Percentiles rank a stretch among this genome's conserved stretches.
Conservation (phyloP, 1,140 invertebrate genomes). For the Drosophila eugracilis region DNA sequence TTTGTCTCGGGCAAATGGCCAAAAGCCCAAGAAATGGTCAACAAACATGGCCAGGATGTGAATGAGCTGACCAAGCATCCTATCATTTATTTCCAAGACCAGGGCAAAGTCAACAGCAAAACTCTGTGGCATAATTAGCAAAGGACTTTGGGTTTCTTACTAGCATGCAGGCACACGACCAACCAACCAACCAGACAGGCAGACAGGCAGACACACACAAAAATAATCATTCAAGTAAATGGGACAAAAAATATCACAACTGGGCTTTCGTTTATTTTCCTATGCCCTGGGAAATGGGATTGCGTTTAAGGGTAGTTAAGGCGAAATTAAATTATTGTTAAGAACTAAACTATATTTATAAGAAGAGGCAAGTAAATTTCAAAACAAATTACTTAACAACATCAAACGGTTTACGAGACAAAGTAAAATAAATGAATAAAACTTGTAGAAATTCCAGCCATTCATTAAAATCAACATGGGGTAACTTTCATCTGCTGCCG, state of each 20-base stretch:
- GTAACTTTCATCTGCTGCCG: constrained; percentile 5
- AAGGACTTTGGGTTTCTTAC: constrained; percentile 47
- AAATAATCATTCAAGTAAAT: constrained; percentile 43
- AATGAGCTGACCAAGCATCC: constrained; percentile 43
- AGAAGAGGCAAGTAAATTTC: not conserved
- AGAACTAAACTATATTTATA: not conserved
- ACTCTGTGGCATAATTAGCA: constrained; percentile 72
- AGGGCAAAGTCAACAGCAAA: constrained; percentile 44
- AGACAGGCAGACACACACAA: constrained; percentile 21
- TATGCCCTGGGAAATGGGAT: constrained; percentile 4
- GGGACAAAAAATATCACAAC: constrained; percentile 20
- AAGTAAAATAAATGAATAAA: not conserved
- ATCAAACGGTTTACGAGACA: not conserved
- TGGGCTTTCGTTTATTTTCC: constrained; percentile 9
- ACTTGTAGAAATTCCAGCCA: not conserved
- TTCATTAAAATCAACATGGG: constrained; percentile 8
- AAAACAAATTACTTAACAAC: not conserved
- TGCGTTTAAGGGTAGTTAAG: constrained; percentile 4
- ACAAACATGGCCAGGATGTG: constrained; percentile 43
- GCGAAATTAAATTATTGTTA: constrained; percentile 1
- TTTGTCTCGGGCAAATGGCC: constrained; percentile 52
- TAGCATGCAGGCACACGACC: constrained; percentile 20
- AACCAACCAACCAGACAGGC: no score
- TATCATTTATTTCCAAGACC: constrained; percentile 54
- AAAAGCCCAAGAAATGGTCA: constrained; percentile 53